Base-by-base conservation (phyloP, 2,797 vertebrate species). In the Enteromius viviparus region DNA sequence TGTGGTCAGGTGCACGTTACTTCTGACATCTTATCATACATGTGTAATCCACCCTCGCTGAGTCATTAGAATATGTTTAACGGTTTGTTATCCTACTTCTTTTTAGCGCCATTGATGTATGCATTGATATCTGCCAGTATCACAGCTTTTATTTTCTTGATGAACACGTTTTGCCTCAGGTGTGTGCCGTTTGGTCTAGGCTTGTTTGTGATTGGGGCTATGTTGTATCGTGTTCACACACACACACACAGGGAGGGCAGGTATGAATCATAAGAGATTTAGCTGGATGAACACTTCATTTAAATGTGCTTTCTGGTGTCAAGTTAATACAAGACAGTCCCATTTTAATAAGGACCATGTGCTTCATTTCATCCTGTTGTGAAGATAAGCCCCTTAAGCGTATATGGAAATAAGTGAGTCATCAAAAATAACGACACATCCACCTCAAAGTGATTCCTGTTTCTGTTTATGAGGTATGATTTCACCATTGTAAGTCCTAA, bases 131-230 rank as follows among this genome's bases (percentile, higher is more conserved):
- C 37, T 6, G 23, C 17, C 11, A 23, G 40, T 49, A 37, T 81
- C 9, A 21, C 26, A 12, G 6, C 58, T 66, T 66, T n/a, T 79
- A 76, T 55, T 66, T 65, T 76, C 42, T 85, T 58, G 65, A 62
- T 60, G 47, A 82, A 83, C 65, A 69, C 29, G 37, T 65, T 78
- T 81, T 14, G 83, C 85, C 81, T 77, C 66, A 85, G 86, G 86
- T 85, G 85, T 66, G 77, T 64, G 74, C 53, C 6, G 62, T 60
- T 85, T 58, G 77, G 88, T 75, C 86, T 32, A 26, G 85, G 66
- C 87, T 84, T 87, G 88, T 85, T 87, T 81, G 37, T 51, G 1
- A 79, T 83, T 83, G 72, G 74, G 37, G 58, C 69, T 86, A 58
- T 77, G 86, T 84, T 85, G 69, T 78, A 68, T 87, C 62, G 32